phyloP scores from a whole-genome alignment of 2,797 vertebrate genomes.

The Gadopsis marmoratus region DNA sequence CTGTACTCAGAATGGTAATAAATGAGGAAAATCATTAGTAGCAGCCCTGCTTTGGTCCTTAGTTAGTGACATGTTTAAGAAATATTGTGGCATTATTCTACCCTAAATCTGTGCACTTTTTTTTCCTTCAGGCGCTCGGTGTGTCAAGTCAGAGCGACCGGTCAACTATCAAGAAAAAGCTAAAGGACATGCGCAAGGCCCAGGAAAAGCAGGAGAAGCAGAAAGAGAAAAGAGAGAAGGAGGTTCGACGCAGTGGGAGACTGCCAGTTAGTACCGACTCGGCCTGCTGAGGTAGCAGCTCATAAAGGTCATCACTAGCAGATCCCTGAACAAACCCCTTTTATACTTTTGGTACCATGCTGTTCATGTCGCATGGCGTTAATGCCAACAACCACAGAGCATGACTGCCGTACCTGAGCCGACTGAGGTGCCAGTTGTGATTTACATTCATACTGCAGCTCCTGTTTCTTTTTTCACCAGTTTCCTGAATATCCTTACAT shows the following conservation, averaged over 20 bases:
- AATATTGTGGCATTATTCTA: background rate
- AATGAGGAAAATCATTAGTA: background rate
- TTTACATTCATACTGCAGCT: slow-evolving; percentile 27
- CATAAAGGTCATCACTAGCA: slow-evolving; percentile 23
- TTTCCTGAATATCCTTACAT: slow-evolving; percentile 37
- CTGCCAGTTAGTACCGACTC: slow-evolving; percentile 87
- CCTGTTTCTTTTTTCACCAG: background rate
- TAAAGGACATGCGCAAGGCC: slow-evolving; percentile 92
- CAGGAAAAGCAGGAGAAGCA: slow-evolving; percentile 94
- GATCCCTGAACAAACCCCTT: background rate
- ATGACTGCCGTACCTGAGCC: slow-evolving; percentile 14
- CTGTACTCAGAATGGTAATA: background rate
- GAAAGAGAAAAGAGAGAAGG: slow-evolving; percentile 90
- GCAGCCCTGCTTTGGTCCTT: background rate
- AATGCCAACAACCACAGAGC: slow-evolving; percentile 18
- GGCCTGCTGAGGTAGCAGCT: slow-evolving; percentile 82
- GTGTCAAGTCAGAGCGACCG: slow-evolving; percentile 92
- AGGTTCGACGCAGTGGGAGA: slow-evolving; percentile 87
- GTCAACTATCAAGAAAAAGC: slow-evolving; percentile 92
- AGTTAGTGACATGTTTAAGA: background rate
- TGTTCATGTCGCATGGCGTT: slow-evolving; percentile 18
- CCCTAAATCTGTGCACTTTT: background rate
- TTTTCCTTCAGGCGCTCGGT: slow-evolving; percentile 83
- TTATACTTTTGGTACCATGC: slow-evolving; percentile 16
- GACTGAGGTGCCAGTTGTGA: slow-evolving; percentile 40